Evolutionary conservation across 2,797 vertebrate species (phyloP).

Genomic region (Cuniculus paca): DNA sequence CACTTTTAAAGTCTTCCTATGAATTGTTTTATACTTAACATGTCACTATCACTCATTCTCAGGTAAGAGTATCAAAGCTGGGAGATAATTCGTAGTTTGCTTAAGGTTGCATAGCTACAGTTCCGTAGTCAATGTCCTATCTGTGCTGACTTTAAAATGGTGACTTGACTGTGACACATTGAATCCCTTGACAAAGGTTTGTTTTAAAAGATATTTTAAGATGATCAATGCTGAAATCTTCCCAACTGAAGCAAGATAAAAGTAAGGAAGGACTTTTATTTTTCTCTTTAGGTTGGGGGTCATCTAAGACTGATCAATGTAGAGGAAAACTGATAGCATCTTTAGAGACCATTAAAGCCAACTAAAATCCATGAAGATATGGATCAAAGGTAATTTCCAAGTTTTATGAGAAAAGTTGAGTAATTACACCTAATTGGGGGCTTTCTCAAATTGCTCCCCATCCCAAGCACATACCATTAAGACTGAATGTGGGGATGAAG

Average conservation of each 20-base stretch:
- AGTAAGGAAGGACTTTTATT: not conserved
- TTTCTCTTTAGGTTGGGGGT: not conserved
- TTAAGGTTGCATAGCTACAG: not conserved
- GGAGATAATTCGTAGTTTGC: not conserved
- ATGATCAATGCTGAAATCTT: not conserved
- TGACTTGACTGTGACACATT: not conserved
- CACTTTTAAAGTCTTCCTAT: not conserved
- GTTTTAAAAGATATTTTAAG: not conserved
- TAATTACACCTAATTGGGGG: not conserved
- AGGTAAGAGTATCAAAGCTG: not conserved
- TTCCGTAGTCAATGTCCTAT: not conserved
- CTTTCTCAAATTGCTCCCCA: not conserved
- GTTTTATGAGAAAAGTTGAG: not conserved
- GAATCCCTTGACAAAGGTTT: not conserved
- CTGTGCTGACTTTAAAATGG: not conserved
- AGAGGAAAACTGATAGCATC: not conserved
- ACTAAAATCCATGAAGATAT: not conserved
- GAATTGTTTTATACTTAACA: not conserved
- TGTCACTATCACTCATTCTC: not conserved
- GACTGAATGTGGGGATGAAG: not conserved
- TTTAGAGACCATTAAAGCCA: not conserved
- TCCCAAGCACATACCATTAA: not conserved
- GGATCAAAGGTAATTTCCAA: conserved; percentile 34
- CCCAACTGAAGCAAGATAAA: not conserved
- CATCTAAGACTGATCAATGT: not conserved